A percentile compares a stretch with the other conserved stretches of the same genome.
phyloP scores from a whole-genome alignment of 2,797 vertebrate species.

The Tragopan temminckii region DNA sequence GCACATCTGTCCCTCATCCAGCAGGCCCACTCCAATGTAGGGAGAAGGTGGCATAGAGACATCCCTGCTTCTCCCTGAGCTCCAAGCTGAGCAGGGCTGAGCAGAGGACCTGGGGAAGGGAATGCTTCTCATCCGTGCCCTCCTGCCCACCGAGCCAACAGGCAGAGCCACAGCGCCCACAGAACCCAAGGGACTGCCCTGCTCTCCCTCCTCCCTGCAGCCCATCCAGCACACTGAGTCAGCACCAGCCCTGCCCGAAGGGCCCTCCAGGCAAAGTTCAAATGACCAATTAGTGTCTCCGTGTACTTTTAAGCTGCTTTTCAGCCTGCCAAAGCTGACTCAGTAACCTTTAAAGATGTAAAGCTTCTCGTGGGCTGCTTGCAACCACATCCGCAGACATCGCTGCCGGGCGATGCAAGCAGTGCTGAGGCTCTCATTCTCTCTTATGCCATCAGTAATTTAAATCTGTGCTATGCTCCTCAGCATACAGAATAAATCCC shows the following conservation, averaged over 20 bases:
- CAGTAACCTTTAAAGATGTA: conserved; percentile 11
- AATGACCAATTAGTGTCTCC: background rate
- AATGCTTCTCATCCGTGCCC: accelerated
- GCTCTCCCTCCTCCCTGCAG: background rate
- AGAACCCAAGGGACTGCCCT: accelerated
- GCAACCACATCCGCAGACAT: background rate
- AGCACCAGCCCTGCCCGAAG: background rate
- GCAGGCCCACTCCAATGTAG: accelerated
- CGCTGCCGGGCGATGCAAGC: accelerated
- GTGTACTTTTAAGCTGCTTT: background rate
- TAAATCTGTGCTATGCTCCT: background rate
- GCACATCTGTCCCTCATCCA: background rate
- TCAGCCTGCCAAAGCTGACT: background rate
- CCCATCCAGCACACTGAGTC: background rate
- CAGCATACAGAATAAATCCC: background rate
- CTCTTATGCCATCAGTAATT: background rate
- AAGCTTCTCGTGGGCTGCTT: background rate
- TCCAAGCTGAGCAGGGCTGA: accelerated
- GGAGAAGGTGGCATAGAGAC: accelerated
- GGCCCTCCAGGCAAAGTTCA: conserved; percentile 16
- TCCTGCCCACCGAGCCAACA: background rate
- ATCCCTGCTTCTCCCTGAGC: background rate
- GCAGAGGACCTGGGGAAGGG: background rate
- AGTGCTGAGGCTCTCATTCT: background rate
- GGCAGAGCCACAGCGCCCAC: background rate